phyloP scores from a whole-genome alignment of 2,113 vertebrate genomes.

The Piaya cayana region DNA sequence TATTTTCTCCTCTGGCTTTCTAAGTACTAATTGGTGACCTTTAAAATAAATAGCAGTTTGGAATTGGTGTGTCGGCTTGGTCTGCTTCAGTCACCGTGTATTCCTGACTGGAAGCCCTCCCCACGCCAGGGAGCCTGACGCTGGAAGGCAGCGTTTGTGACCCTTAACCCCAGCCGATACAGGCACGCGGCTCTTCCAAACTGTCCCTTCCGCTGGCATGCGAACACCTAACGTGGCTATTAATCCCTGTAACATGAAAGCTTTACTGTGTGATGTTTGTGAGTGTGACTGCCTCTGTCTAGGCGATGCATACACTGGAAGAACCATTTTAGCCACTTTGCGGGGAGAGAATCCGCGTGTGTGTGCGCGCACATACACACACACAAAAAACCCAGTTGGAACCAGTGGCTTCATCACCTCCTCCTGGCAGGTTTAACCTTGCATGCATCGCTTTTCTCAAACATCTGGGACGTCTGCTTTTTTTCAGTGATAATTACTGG shows the following conservation, averaged over 20 bases:
- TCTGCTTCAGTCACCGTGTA: neutral
- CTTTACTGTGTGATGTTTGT: neutral
- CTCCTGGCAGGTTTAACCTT: neutral
- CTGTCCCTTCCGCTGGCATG: neutral
- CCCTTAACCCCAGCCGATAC: neutral
- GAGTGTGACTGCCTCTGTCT: neutral
- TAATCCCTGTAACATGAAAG: neutral
- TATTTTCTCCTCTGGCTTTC: neutral
- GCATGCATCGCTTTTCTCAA: neutral
- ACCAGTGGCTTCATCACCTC: neutral
- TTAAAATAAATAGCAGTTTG: neutral
- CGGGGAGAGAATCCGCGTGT: neutral
- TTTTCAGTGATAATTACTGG: conserved; percentile 48
- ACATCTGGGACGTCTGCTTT: conserved; percentile 35
- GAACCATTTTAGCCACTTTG: neutral
- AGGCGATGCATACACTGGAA: neutral
- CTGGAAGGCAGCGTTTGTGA: neutral
- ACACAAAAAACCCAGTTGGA: neutral
- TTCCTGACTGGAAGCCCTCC: neutral
- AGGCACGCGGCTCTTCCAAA: neutral
- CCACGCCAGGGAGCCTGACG: neutral
- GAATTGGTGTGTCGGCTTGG: neutral
- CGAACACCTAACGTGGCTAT: neutral
- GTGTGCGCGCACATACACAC: rapidly evolving
- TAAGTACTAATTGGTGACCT: neutral